Evolutionary conservation across 2,797 vertebrate species (phyloP).

Genomic region (Avahi laniger): DNA sequence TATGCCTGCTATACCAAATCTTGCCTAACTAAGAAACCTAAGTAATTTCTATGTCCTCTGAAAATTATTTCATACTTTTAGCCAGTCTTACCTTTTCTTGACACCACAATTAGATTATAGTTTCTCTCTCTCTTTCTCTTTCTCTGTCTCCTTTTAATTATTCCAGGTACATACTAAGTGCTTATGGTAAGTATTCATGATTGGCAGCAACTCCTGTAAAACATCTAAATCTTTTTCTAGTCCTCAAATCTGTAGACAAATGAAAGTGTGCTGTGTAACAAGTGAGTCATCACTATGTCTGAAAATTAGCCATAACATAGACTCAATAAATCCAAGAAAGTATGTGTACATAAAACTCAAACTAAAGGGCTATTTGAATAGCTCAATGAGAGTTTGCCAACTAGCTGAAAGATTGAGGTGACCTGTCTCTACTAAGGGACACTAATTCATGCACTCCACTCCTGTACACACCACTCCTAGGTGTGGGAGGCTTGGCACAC

Average conservation of each 20-base stretch:
- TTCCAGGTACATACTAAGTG: background rate
- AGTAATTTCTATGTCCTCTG: background rate
- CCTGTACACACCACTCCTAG: background rate
- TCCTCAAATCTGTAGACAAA: background rate
- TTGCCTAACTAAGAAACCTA: background rate
- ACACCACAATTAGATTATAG: background rate
- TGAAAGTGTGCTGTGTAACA: background rate
- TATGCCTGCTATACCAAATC: background rate
- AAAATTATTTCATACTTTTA: background rate
- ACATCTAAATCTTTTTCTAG: background rate
- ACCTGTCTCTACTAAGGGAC: accelerated
- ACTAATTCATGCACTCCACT: background rate
- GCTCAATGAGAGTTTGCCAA: background rate
- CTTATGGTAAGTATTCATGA: background rate
- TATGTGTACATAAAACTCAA: background rate
- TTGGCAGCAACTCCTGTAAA: background rate
- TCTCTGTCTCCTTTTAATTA: background rate
- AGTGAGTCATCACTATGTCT: background rate
- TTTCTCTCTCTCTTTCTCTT: background rate
- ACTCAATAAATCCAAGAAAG: background rate
- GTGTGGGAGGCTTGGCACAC: background rate
- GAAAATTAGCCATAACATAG: background rate
- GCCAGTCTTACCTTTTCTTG: background rate
- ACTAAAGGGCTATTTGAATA: background rate
- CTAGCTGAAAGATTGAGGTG: background rate